These are phyloP conservation scores for Eupeodes luniger DNA, from an alignment of 2,888 invertebrate genomes.

Conservation along the genomic window DNA sequence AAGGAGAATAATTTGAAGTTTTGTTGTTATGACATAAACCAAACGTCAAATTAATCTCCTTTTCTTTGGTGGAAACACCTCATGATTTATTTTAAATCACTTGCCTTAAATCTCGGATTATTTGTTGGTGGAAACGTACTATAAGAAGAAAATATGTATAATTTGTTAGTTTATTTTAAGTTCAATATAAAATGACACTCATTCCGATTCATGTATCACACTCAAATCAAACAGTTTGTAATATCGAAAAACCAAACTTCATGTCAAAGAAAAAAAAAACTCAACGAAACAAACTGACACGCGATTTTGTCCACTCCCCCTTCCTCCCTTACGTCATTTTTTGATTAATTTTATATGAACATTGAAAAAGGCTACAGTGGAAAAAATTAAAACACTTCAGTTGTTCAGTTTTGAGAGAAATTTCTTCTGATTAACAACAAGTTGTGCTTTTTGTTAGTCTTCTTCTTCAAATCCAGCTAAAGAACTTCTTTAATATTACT, in stretches of 20 bases:
- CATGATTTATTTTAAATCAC: no score
- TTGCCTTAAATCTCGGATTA: no score
- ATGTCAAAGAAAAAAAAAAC: slow-evolving; percentile 26
- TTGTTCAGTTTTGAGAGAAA: slow-evolving; percentile 56
- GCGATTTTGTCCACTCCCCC: slow-evolving; percentile 39
- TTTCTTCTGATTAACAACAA: slow-evolving; percentile 52
- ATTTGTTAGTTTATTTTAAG: no score
- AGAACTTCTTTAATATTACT: no score
- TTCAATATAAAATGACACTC: no score
- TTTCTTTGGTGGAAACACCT: no score
- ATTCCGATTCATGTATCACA: no score
- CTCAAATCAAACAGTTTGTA: slow-evolving; percentile 27
- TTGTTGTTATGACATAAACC: no score
- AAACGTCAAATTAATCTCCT: no score
- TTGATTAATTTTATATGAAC: slow-evolving; percentile 25
- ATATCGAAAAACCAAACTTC: background rate
- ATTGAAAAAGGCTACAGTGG: slow-evolving; percentile 41
- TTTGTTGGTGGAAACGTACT: no score
- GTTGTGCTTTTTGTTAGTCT: background rate
- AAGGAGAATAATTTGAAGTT: no score
- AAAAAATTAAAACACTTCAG: slow-evolving; percentile 49
- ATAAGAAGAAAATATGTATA: no score
- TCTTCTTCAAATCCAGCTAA: background rate
- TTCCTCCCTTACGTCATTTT: background rate
- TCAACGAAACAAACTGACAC: slow-evolving; percentile 64